phyloP scores from a whole-genome alignment of 64 coral and sea anemone species.

The Dendrophyllia cribrosa region DNA sequence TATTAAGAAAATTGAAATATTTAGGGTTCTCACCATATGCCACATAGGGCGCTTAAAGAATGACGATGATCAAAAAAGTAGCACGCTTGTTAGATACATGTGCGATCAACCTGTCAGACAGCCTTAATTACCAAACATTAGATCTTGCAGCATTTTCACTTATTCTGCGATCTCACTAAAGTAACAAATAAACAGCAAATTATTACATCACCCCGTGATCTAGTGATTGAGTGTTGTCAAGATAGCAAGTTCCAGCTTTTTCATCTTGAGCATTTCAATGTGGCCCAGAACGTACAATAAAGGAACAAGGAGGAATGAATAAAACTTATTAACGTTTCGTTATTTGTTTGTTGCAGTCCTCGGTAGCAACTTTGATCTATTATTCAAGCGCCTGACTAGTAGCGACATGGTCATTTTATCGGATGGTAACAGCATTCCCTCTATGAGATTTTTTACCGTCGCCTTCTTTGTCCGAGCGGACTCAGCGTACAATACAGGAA shows the following conservation, averaged over 20 bases:
- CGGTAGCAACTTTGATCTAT: slow-evolving; percentile 62
- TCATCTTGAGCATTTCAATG: too few species aligned
- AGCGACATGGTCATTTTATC: slow-evolving; percentile 63
- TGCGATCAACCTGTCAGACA: too few species aligned
- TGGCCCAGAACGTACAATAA: too few species aligned
- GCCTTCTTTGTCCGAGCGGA: slow-evolving; percentile 65
- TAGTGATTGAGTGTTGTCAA: too few species aligned
- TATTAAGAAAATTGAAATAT: not conserved
- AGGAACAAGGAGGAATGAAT: not conserved
- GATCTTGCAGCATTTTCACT: too few species aligned
- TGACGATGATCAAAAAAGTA: not conserved
- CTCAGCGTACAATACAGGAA: slow-evolving; percentile 37
- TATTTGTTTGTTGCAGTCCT: slow-evolving; percentile 52
- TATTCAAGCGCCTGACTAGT: slow-evolving; percentile 40
- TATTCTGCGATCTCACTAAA: too few species aligned
- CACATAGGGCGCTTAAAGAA: not conserved
- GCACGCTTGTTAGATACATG: too few species aligned
- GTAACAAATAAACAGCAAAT: too few species aligned
- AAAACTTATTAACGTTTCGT: not conserved
- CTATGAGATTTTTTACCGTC: slow-evolving; percentile 36
- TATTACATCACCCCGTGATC: too few species aligned
- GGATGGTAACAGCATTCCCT: slow-evolving; percentile 50
- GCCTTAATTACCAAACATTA: too few species aligned
- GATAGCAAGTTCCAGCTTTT: too few species aligned
- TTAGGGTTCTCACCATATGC: too few species aligned